Conservation (phyloP, 2,113 vertebrate genomes). For the Lethenteron reissneri region DNA sequence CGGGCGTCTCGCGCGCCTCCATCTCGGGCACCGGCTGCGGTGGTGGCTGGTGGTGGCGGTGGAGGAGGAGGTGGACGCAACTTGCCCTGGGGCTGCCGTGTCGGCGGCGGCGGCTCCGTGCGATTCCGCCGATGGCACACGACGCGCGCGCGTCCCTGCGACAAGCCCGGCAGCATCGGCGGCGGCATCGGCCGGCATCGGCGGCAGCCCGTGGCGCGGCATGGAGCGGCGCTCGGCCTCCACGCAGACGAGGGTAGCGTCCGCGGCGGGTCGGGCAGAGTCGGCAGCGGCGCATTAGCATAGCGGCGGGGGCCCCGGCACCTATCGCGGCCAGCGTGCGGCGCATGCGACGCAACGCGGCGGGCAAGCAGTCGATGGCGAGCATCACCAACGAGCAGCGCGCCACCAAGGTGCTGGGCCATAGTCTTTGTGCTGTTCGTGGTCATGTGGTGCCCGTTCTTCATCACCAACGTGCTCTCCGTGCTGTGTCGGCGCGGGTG, state of each 20-base stretch:
- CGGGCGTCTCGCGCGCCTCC: conserved; percentile 11
- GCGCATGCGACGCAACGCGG: conserved; percentile 37
- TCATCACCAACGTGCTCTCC: conserved; percentile 75
- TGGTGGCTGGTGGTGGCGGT: conserved; percentile 18
- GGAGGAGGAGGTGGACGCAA: background rate
- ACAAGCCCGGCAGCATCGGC: background rate
- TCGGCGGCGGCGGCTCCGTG: background rate
- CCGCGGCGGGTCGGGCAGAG: conserved; percentile 19
- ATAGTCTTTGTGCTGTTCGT: conserved; percentile 88
- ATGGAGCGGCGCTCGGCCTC: conserved; percentile 40
- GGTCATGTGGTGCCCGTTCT: conserved; percentile 96
- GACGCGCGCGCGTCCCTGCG: background rate
- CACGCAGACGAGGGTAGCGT: conserved; percentile 24
- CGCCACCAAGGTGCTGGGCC: conserved; percentile 77
- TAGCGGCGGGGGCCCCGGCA: too few relatives aligned
- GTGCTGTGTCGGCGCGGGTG: conserved; percentile 55
- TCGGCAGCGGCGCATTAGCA: conserved; percentile 46
- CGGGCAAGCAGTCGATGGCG: conserved; percentile 74
- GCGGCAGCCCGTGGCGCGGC: conserved; percentile 30
- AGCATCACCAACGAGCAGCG: conserved; percentile 78
- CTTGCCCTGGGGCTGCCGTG: background rate
- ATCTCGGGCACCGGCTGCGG: conserved; percentile 43
- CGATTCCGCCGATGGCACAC: background rate
- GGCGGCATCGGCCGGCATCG: conserved; percentile 41
- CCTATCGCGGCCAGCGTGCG: conserved; percentile 48